Base-by-base conservation (phyloP, 92 coral and sea anemone species). In the Phenganax subtilis region DNA sequence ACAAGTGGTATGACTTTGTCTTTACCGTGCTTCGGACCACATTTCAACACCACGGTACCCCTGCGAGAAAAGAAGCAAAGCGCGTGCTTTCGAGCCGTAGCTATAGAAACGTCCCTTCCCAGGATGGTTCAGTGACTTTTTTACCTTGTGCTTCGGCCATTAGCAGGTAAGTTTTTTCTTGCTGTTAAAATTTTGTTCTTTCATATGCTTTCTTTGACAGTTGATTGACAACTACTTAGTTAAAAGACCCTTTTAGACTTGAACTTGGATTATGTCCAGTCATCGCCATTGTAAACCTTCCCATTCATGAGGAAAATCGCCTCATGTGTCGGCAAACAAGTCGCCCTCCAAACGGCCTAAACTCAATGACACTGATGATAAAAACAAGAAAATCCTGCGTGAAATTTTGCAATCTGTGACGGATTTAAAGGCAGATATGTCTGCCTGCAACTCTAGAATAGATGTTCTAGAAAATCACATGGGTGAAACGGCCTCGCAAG, bases 141-240 rank as follows among this genome's bases (percentile, higher is more conserved):
- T 72, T 72, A 72, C 76, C 56, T 72, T 72, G 76, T 72, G 76
- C 76, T 72, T 72, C 76, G 76, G 55, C 12, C 76, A 30, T 54
- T 3, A 72, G 27, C 76, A 72, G 54, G 25, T 20, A 20, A 20
- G 25, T 20, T 20, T 20, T 20, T 20, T 20, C 25, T 20, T 20
- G 25, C 25, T 20, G 25, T 20, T 20, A 20, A 20, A 20, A 20
- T 20, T 0, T 20, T 20, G 25, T 20, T 20, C 25, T 20, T 20
- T 20, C 25, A 20, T 20, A 20, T 20, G 25, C 25, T 20, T 20
- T 20, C 25, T 20, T 20, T 20, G 25, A 20, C 25, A 20, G 25
- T 20, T 20, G 25, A 20, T 20, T 20, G 25, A 20, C 25, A 20
- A 20, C 25, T 20, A 20, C 25, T 20, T 20, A 20, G 76, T 30